These are phyloP conservation scores for Sylvia borin DNA, from an alignment of 2,797 vertebrate species.

Conservation along the genomic window DNA sequence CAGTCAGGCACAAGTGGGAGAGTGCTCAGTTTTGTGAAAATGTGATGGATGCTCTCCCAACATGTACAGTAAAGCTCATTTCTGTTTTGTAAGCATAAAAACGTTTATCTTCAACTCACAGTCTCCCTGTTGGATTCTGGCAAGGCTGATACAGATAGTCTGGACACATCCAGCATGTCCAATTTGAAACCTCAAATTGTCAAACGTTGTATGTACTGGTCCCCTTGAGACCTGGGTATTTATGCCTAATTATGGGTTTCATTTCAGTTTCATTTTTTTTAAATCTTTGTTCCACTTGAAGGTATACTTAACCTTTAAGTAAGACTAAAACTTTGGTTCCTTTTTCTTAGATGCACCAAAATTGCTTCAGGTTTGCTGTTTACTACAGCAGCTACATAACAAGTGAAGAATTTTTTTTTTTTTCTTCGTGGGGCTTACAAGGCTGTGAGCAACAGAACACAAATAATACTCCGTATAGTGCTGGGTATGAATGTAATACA, in stretches of 20 bases:
- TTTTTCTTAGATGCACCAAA: neutral
- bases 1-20: neutral
- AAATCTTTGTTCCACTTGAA: neutral
- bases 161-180: neutral
- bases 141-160: neutral
- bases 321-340: neutral
- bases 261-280: neutral
- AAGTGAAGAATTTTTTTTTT: neutral
- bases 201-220: neutral
- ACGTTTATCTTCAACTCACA: fast-evolving
- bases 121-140: neutral
- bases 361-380: neutral
- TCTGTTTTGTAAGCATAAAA: neutral
- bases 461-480: neutral
- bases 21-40: neutral
- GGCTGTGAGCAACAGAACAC: neutral
- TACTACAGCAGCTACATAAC: neutral
- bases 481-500: neutral
- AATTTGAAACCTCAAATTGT: neutral
- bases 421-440: neutral
- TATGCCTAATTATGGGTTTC: neutral
- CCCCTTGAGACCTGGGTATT: neutral
- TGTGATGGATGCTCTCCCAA: fast-evolving
- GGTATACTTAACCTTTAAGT: neutral
- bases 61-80: neutral